Evolutionary conservation across 2,797 vertebrate species (phyloP).

Genomic region (Silurus aristotelis): DNA sequence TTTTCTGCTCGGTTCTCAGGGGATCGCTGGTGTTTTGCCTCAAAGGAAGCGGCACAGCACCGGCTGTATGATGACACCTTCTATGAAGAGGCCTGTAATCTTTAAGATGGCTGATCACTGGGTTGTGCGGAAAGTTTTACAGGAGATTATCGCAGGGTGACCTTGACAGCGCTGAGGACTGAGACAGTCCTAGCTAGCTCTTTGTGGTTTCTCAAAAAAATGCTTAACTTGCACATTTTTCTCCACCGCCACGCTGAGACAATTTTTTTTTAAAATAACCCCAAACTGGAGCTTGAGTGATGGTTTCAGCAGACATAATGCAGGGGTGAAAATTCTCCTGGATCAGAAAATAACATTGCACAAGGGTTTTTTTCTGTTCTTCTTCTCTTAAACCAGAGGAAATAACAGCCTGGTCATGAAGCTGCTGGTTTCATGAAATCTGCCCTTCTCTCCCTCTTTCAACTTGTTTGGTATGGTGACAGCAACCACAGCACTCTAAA

Average conservation of each 20-base stretch:
- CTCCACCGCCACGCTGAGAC: constrained; percentile 29
- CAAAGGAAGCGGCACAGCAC: constrained; percentile 35
- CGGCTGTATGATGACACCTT: constrained; percentile 45
- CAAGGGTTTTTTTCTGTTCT: not conserved
- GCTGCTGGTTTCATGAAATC: constrained; percentile 28
- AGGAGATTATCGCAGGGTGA: constrained; percentile 53
- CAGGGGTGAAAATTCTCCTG: not conserved
- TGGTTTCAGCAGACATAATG: not conserved
- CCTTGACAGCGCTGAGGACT: constrained; percentile 47
- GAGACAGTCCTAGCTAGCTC: not conserved
- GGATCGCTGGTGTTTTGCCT: constrained; percentile 41
- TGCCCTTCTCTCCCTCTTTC: constrained; percentile 24
- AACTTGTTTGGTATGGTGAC: constrained; percentile 34
- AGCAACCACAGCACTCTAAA: constrained; percentile 28
- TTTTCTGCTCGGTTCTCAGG: constrained; percentile 37
- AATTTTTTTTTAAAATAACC: not conserved
- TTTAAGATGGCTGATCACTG: constrained; percentile 55
- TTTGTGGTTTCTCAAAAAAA: constrained; percentile 34
- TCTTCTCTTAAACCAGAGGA: not conserved
- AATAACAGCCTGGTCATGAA: constrained; percentile 29
- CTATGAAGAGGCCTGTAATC: constrained; percentile 45
- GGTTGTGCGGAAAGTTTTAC: constrained; percentile 41
- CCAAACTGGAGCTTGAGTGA: constrained; percentile 12
- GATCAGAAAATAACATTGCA: constrained; percentile 15
- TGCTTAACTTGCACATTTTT: constrained; percentile 36